phyloP scores from a whole-genome alignment of 2,113 vertebrate genomes.

The Colinus virginianus region DNA sequence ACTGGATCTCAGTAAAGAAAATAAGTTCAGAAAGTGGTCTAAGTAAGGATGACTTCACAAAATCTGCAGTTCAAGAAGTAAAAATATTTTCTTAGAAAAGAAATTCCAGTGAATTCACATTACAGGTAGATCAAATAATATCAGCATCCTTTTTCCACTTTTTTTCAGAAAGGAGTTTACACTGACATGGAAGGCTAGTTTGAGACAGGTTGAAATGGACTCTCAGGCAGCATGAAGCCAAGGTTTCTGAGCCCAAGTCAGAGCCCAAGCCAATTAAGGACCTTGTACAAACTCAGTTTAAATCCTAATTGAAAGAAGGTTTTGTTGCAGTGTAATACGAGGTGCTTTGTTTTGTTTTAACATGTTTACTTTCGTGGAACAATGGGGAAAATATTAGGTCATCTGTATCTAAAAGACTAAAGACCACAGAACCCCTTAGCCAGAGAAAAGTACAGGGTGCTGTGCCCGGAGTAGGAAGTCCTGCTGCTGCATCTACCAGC shows the following conservation, averaged over 20 bases:
- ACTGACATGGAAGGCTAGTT: background rate
- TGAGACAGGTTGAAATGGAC: background rate
- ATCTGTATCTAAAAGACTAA: background rate
- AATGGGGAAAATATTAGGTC: background rate
- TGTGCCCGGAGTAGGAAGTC: background rate
- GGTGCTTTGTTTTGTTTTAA: background rate
- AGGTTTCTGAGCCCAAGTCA: background rate
- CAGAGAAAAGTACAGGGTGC: background rate
- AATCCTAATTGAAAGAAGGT: background rate
- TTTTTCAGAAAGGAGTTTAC: background rate
- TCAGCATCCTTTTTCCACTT: background rate
- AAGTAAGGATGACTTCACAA: background rate
- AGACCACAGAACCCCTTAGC: background rate
- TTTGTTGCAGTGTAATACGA: background rate
- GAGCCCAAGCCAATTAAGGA: background rate
- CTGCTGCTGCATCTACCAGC: background rate
- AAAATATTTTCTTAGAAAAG: background rate
- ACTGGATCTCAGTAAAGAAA: background rate
- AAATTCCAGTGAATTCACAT: background rate
- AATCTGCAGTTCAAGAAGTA: background rate
- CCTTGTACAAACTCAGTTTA: background rate
- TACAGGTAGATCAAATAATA: background rate
- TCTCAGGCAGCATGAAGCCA: fast-evolving
- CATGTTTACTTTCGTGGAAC: background rate
- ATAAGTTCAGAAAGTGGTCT: background rate